Evolutionary conservation across 2,888 invertebrate species (phyloP), one percentile per base, ranked within the genome.

Genomic region (Neria commutata): DNA sequence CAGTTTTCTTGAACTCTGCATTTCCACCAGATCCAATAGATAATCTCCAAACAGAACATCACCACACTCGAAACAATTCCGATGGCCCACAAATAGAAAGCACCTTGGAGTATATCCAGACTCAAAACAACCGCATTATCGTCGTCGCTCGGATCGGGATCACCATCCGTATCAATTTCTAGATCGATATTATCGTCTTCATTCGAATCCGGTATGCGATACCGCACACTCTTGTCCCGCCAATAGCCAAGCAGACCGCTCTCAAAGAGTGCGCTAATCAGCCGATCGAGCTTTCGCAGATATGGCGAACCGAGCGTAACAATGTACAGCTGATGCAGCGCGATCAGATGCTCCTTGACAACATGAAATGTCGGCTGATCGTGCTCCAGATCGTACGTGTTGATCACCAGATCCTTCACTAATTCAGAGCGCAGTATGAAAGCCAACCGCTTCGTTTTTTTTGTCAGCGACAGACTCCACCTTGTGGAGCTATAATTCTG

Each of bases 41-140:
- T n/a, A 42, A 10, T 6, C 19, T 50, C 50, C 14, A 2, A 25
- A 17, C n/a, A 14, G 56, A 67, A 64, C 16, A 29, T 58, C 14
- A 60, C 21, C 49, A 57, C 34, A 25, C 61, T 64, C 3, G 48
- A 25, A 16, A 42, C 56, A 14, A 62, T 62, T 4, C 67, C 65
- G 17, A 68, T 54, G 10, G 63, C 17, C 67, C 67, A 67, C 3
- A 67, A 19, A 58, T 68, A 67, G 45, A 68, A 68, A 4, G 63
- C 64, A 47, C 68, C 63, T 33, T 68, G 68, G 34, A 67, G 45
- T 37, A 66, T 55, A 34, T 65, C 56, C 61, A 67, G 42, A 26
- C 49, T 61, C 23, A 69, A 16, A 4, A 66, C 63, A 40, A 64
- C 64, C n/a, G n/a, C n/a, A n/a, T n/a, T n/a, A n/a, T n/a, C n/a